Percentiles rank a stretch among this genome's conserved stretches.
Evolutionary conservation across 2,797 vertebrate species (phyloP).

Genomic region (Hippocampus kuda): DNA sequence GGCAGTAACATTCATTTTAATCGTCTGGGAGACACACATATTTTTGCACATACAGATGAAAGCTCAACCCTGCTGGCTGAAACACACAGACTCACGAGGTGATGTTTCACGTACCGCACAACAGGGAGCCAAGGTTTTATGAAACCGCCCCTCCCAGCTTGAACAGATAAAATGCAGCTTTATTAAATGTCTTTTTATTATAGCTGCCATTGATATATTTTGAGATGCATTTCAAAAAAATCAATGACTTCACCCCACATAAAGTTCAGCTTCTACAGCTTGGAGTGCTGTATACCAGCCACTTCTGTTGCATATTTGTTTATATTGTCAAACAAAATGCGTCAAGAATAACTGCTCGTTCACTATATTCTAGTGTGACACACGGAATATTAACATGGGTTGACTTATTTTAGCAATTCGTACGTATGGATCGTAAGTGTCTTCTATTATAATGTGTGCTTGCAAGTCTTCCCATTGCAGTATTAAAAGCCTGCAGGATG

Average conservation of each 20-base stretch:
- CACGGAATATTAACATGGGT: no score
- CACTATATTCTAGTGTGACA: no score
- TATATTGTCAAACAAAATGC: background rate
- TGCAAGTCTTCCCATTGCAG: no score
- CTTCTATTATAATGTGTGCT: no score
- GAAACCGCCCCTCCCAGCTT: conserved; percentile 40
- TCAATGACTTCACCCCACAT: conserved; percentile 28
- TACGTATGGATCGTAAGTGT: no score
- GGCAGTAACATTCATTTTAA: no score
- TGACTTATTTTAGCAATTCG: no score
- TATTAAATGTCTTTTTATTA: conserved; percentile 48
- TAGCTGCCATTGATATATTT: conserved; percentile 47
- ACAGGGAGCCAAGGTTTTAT: conserved; percentile 20
- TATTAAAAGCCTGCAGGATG: no score
- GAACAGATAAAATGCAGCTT: conserved; percentile 42
- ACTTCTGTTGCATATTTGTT: background rate
- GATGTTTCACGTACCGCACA: conserved; percentile 5
- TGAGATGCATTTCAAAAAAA: conserved; percentile 37
- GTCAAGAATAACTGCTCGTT: no score
- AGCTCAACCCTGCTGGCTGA: conserved; percentile 1
- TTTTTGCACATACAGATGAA: conserved; percentile 18
- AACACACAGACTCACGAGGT: background rate
- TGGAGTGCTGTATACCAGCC: background rate
- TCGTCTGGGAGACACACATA: conserved; percentile 7
- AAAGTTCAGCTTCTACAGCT: conserved; percentile 21